Conservation (phyloP, 2,888 invertebrate species). For the Tigriopus californicus region DNA sequence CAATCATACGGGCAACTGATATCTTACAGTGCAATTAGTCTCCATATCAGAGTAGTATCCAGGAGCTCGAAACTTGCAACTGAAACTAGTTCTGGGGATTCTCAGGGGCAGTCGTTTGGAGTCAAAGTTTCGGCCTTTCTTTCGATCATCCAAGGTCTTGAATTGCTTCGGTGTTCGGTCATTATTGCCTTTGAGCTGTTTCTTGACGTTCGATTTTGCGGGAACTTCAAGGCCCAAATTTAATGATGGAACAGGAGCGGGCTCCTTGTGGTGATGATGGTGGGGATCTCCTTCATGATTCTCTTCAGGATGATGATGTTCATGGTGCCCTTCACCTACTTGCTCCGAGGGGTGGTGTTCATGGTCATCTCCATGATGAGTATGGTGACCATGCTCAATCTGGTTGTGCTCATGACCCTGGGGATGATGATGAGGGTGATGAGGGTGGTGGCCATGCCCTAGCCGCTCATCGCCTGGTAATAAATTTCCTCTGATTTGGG, state of each 20-base stretch:
- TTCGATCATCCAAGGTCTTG: background rate
- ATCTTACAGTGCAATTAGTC: constrained; percentile 6
- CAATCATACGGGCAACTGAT: too few relatives aligned
- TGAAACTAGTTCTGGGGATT: constrained; percentile 4
- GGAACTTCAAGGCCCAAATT: background rate
- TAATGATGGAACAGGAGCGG: background rate
- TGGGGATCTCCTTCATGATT: background rate
- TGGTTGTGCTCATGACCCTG: background rate
- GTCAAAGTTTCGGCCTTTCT: background rate
- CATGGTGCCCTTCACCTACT: background rate
- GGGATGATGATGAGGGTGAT: background rate
- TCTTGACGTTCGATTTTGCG: background rate
- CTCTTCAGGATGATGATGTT: background rate
- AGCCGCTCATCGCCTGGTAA: too few relatives aligned
- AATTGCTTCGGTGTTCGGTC: background rate
- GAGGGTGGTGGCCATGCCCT: background rate
- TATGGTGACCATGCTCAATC: background rate
- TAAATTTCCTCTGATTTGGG: too few relatives aligned
- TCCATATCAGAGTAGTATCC: constrained; percentile 11
- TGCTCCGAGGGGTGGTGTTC: background rate
- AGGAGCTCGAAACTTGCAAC: constrained; percentile 9
- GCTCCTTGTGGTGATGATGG: background rate
- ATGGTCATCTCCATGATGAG: background rate
- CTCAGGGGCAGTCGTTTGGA: background rate
- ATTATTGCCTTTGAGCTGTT: background rate